Evolutionary conservation across 2,113 vertebrate species (phyloP).

Genomic region (Thalassarche chlororhynchos): DNA sequence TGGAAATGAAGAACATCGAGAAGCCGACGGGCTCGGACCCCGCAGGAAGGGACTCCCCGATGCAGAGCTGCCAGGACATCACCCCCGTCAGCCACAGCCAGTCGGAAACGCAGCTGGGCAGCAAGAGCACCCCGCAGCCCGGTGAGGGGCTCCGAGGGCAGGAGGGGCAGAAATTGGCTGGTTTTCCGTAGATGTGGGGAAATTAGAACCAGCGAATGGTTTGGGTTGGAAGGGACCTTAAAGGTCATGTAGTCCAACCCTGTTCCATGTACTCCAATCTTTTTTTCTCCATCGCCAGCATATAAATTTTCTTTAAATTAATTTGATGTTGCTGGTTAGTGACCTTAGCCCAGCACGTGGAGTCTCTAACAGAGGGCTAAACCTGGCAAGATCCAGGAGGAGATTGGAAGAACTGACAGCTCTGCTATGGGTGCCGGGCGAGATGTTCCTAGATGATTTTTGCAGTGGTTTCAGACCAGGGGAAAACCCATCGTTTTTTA

Average conservation of each 20-base stretch:
- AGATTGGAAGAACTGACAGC: not conserved
- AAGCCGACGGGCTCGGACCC: conserved; percentile 84
- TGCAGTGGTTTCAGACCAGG: not conserved
- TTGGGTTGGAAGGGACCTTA: not conserved
- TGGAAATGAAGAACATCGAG: conserved; percentile 97
- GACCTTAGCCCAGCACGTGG: not conserved
- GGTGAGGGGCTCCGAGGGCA: conserved; percentile 59
- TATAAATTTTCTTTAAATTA: not conserved
- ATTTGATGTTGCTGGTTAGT: too few relatives aligned
- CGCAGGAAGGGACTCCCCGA: conserved; percentile 80
- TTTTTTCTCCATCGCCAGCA: not conserved
- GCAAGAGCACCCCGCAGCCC: conserved; percentile 89
- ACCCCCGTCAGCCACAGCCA: conserved; percentile 91
- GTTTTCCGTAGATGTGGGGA: not conserved
- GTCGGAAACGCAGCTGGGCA: conserved; percentile 91
- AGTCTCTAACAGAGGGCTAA: not conserved
- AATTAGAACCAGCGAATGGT: not conserved
- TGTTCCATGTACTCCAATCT: accelerated
- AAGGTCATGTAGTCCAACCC: not conserved
- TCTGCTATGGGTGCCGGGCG: not conserved
- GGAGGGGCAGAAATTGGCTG: not conserved
- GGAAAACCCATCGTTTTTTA: not conserved
- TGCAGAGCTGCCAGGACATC: conserved; percentile 88
- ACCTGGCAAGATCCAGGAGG: too few relatives aligned
- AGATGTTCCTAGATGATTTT: not conserved